Evolutionary conservation across 2,797 vertebrate genomes (phyloP), one percentile per base, ranked within the genome.

Genomic region (Propithecus perrieri): DNA sequence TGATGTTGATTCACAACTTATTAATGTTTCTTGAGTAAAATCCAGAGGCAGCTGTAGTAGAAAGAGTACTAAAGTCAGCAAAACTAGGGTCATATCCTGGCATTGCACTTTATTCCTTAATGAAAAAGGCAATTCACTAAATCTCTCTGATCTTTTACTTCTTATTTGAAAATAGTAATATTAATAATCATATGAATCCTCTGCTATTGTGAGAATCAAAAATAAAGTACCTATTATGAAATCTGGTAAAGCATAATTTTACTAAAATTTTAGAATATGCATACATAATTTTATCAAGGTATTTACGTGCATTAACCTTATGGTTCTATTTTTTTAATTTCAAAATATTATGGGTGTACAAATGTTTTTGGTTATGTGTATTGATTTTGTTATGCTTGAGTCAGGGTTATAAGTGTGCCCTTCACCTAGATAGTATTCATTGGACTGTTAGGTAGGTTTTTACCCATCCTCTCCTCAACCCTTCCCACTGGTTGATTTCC

Each of bases 1-100:
- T 59, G 30, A 88, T 94, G 55, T 94, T 96, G 78, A 91, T 94
- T 81, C 55, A 75, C 79, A 96, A 26, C 7, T 86, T 96, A 86
- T 78, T 86, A 92, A 63, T 24, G 74, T 43, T 92, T 92, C 33
- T 69, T 95, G 69, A 95, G 88, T 83, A 75, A 94, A 90, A 92
- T 89, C 20, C 59, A 94, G 30, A 85, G 79, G 3, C 30, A 85
- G 46, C 11, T 84, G 38, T 78, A 87, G 9, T 57, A 81, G 18
- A 91, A 86, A 55, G 20, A 94, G 24, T 71, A 61, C 28, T 90
- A 33, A 55, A 84, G 38, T 96, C 69, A 75, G 43, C 69, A 91
- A 91, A 91, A 74, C 10, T 50, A 41, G 57, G 38, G 48, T 90
- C 48, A 72, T 33, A 76, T 86, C 10, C 30, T 74, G 38, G 12